Base-by-base conservation (phyloP, 2,797 vertebrate species). In the Benthosema pterotum region DNA sequence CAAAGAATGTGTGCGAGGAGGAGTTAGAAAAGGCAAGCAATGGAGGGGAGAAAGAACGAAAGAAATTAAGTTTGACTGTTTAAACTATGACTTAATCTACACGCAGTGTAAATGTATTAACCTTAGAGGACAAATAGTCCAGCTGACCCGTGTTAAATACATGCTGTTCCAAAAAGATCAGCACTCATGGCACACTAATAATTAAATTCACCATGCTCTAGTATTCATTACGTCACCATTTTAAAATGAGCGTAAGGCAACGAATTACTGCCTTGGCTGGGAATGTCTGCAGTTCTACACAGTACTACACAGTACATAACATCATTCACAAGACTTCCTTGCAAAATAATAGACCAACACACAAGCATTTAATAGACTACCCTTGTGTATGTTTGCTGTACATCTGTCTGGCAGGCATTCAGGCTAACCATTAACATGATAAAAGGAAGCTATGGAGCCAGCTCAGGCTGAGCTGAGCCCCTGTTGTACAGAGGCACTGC, bases 341-440 rank as follows among this genome's bases (percentile, higher is more conserved):
- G 11, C 47, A 38, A 22, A 22, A 61, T 42, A 53, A 62, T 28
- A 45, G 17, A 42, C n/a, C 8, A 32, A 22, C 48, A 42, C 28
- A 51, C 28, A 43, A 4, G 17, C 32, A n/a, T 18, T 4, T 25
- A 32, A 32, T 43, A 42, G 57, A 45, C 55, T 4, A 11, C 18
- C 52, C n/a, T 43, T 28, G 51, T 67, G 53, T 58, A n/a, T 2
- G 25, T 50, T 46, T 51, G 42, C 28, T 22, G 18, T 28, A 59
- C 16, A 19, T 19, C 60, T 45, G 42, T 19, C 60, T 45, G 28
- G n/a, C 47, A 42, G 11, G 15, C 25, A 52, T 11, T 56, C 63
- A 55, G 45, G 2, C 52, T 16, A 1, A 25, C 38, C 64, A 80
- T 87, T 82, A 76, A 66, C 82, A 85, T 68, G 6, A 87, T 76